Evolutionary conservation across 2,797 vertebrate species (phyloP).

Genomic region (Cynodonichthys magdalenae): DNA sequence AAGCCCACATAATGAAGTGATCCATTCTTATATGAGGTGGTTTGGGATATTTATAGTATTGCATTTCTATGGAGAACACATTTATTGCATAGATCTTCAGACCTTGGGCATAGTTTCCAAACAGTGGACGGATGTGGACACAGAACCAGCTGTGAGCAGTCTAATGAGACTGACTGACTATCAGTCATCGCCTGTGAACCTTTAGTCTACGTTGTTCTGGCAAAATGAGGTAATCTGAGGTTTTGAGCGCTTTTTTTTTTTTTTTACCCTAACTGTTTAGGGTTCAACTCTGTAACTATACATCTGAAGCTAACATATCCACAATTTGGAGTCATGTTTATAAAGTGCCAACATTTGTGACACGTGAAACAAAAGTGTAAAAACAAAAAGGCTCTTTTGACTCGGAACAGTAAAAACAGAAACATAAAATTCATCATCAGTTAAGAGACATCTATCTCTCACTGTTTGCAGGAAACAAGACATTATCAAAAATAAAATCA

Average conservation of each 20-base stretch:
- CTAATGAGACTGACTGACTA: conserved; percentile 42
- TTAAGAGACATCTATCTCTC: conserved; percentile 45
- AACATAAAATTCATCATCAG: conserved; percentile 52
- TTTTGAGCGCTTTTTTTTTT: conserved; percentile 59
- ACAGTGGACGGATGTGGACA: conserved; percentile 68
- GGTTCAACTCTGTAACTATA: conserved; percentile 55
- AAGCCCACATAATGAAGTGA: conserved; percentile 40
- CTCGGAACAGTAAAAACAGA: conserved; percentile 46
- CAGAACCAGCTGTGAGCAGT: conserved; percentile 79
- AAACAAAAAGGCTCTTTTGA: conserved; percentile 40
- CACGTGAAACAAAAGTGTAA: conserved; percentile 48
- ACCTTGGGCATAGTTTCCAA: conserved; percentile 60
- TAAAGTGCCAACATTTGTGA: conserved; percentile 54
- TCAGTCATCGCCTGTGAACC: conserved; percentile 56
- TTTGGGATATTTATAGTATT: conserved; percentile 59
- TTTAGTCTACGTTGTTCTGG: conserved; percentile 61
- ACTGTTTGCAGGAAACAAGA: conserved; percentile 62
- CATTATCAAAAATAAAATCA: conserved; percentile 79
- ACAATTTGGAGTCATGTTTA: conserved; percentile 38
- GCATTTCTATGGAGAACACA: conserved; percentile 70
- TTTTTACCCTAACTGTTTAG: conserved; percentile 43
- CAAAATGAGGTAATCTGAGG: conserved; percentile 73
- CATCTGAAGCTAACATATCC: conserved; percentile 47
- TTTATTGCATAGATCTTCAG: conserved; percentile 78
- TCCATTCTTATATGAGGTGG: conserved; percentile 39